Evolutionary conservation across 2,888 invertebrate species (phyloP).

Genomic region (Drosophila prolongata): DNA sequence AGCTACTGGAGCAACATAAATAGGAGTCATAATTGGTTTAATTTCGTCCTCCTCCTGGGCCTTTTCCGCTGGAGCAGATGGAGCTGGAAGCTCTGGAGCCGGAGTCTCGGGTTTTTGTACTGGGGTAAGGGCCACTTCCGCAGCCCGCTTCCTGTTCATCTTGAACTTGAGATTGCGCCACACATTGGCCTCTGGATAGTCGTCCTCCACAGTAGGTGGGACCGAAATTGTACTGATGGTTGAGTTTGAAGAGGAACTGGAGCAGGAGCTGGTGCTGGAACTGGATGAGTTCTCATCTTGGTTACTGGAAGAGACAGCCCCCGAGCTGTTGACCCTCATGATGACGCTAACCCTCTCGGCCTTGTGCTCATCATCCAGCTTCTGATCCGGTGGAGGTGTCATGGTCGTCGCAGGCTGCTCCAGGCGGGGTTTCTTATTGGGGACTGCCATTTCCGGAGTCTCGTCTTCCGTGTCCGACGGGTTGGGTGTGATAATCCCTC

Average conservation of each 20-base stretch:
- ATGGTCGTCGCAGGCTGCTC: slow-evolving; percentile 78
- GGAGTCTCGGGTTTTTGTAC: slow-evolving; percentile 19
- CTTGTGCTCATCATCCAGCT: slow-evolving; percentile 85
- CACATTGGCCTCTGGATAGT: slow-evolving; percentile 81
- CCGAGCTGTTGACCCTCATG: slow-evolving; percentile 93
- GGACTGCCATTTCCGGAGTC: slow-evolving; percentile 84
- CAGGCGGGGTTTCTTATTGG: slow-evolving; percentile 84
- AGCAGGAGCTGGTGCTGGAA: slow-evolving; percentile 53
- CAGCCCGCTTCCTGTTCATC: slow-evolving; percentile 82
- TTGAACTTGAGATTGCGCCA: slow-evolving; percentile 84
- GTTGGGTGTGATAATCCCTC: slow-evolving; percentile 89
- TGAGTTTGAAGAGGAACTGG: slow-evolving; percentile 48
- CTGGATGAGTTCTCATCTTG: slow-evolving; percentile 55
- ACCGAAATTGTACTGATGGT: slow-evolving; percentile 24
- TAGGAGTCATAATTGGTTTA: slow-evolving; percentile 19
- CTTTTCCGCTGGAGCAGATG: slow-evolving; percentile 63
- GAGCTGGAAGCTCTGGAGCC: slow-evolving; percentile 20
- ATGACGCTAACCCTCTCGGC: slow-evolving; percentile 89
- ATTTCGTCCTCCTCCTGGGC: slow-evolving; percentile 5
- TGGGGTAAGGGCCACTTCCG: slow-evolving; percentile 55
- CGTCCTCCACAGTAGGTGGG: slow-evolving; percentile 64
- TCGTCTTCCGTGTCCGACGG: slow-evolving; percentile 94
- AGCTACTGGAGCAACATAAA: slow-evolving; percentile 81
- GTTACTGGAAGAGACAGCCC: slow-evolving; percentile 86
- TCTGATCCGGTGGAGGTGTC: slow-evolving; percentile 85